phyloP scores from a whole-genome alignment of 2,797 vertebrate genomes.

The Gobio occitaniae region DNA sequence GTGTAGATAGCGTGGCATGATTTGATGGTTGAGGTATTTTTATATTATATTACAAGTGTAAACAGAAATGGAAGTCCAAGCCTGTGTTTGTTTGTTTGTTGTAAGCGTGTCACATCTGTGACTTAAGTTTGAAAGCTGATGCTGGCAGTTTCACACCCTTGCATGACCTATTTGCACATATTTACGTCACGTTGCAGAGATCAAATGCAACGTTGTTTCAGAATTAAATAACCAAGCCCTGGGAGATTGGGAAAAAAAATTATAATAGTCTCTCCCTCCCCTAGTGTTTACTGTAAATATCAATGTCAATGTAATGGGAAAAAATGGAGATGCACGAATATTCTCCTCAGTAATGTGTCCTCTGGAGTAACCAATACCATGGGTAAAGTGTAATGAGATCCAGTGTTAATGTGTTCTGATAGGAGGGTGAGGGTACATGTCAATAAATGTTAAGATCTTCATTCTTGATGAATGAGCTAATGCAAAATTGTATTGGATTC shows the following conservation, averaged over 20 bases:
- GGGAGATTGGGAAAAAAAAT: background rate
- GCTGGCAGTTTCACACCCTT: background rate
- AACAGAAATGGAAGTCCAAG: background rate
- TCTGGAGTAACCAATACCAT: conserved; percentile 23
- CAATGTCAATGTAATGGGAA: conserved; percentile 16
- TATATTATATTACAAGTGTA: background rate
- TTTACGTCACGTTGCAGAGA: conserved; percentile 17
- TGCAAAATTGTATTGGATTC: conserved; percentile 62
- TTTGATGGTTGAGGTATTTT: conserved; percentile 2
- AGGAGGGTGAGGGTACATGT: conserved; percentile 42
- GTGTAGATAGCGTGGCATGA: background rate
- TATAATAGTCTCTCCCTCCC: background rate
- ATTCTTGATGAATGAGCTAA: conserved; percentile 61
- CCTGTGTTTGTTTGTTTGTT: background rate
- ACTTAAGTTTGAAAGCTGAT: conserved; percentile 11
- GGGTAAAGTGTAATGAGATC: conserved; percentile 38
- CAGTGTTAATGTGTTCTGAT: conserved; percentile 53
- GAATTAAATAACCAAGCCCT: conserved; percentile 21
- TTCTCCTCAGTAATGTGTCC: conserved; percentile 37
- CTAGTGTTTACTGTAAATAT: conserved; percentile 17
- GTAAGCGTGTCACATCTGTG: background rate
- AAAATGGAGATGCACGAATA: background rate
- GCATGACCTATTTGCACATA: conserved; percentile 22
- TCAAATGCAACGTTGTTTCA: conserved; percentile 34
- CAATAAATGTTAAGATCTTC: conserved; percentile 55